Conservation (phyloP, 2,113 vertebrate species). For the Tonatia bakeri region DNA sequence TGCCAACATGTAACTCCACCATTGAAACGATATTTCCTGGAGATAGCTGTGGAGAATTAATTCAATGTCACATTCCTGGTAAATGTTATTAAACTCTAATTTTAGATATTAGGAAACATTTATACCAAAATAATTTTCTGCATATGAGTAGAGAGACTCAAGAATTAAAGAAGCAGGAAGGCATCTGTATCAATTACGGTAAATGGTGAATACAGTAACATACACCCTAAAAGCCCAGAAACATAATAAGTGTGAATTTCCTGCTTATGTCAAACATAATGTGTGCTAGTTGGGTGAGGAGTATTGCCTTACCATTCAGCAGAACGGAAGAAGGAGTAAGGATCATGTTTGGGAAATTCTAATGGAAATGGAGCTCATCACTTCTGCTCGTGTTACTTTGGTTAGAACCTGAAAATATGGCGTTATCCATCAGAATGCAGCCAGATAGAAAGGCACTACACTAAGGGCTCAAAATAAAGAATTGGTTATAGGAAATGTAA, state of each 20-base stretch:
- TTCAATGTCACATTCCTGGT: background rate
- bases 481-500: background rate
- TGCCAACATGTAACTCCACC: background rate
- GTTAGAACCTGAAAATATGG: background rate
- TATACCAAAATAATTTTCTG: background rate
- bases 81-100: background rate
- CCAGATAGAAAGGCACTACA: background rate
- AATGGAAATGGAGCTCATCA: background rate
- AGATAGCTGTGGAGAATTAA: background rate
- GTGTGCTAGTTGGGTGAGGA: background rate
- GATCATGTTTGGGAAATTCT: background rate
- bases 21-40: background rate
- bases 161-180: background rate
- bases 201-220: background rate
- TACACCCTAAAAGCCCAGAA: background rate
- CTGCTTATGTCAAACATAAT: background rate
- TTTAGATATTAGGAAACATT: background rate
- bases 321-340: background rate
- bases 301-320: background rate
- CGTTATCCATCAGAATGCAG: background rate
- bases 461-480: background rate
- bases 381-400: background rate
- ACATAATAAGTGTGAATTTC: background rate
- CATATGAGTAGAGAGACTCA: background rate
- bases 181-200: background rate